Base-by-base conservation (phyloP, 1,140 invertebrate genomes). In the Drosophila eugracilis region DNA sequence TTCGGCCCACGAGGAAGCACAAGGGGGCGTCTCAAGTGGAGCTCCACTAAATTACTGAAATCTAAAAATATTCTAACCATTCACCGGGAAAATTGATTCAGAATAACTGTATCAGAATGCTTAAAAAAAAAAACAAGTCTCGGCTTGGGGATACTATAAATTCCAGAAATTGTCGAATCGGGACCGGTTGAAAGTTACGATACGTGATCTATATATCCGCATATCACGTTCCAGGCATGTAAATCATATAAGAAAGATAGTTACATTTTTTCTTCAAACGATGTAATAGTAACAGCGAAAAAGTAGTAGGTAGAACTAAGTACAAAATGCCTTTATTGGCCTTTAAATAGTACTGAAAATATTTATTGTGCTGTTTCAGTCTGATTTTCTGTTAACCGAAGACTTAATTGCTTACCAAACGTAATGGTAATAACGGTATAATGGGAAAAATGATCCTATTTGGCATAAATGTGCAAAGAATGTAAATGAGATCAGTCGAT, bases 61-160 rank as follows among this genome's bases (percentile, higher is more conserved):
- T 66, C 63, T 67, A 34, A 44, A 67, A 67, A 67, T 67, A 67
- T 67, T 67, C 60, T 67, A 53, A 67, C 36, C 62, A 44, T 67
- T 66, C 37, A 3, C 15, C 60, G 37, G 60, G 47, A 44, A 67
- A 67, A 67, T 67, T 67, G 60, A 67, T 66, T 67, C 30, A 28
- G 28, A 67, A 65, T 67, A 67, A 67, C 63, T 67, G 63, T 67
- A 67, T 28, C 60, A 65, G 60, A 65, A 65, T 65, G 52, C 15
- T 21, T 17, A 37, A 41, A 24, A 37, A 21, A 28, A 2, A n/a
- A 26, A 62, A 49, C 21, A 10, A 48, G 44, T 34, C 45, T 44
- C 17, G n/a, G 26, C 30, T 19, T 5, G 21, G 21, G 15, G 28
- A 53, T 67, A 28, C 36, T 28, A 59, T 59, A 28, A 62, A 65